These are phyloP conservation scores for Austrofundulus limnaeus DNA, from an alignment of 2,113 vertebrate genomes.

Conservation along the genomic window DNA sequence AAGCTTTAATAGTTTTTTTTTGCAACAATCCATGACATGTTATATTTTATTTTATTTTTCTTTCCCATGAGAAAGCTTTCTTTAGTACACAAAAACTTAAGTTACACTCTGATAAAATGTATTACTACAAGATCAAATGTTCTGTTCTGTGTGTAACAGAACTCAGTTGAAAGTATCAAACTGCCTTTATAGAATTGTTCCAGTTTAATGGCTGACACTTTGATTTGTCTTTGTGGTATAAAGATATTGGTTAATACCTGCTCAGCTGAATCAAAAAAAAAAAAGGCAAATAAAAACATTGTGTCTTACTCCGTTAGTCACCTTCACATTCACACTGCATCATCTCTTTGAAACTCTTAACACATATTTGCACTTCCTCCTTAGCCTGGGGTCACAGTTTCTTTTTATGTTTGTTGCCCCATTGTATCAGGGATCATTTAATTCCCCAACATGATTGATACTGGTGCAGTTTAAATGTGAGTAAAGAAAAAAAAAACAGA, in stretches of 20 bases:
- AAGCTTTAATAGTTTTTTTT: no score
- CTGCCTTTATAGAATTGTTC: conserved; percentile 88
- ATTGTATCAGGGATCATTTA: conserved; percentile 97
- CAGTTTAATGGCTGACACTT: conserved; percentile 90
- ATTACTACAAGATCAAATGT: no score
- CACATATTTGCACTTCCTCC: conserved; percentile 21
- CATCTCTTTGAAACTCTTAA: conserved; percentile 37
- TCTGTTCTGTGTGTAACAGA: conserved; percentile 73
- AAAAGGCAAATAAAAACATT: conserved; percentile 94
- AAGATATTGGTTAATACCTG: conserved; percentile 96
- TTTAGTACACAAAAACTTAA: no score
- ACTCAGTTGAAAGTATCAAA: conserved; percentile 86
- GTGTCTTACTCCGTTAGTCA: conserved; percentile 50
- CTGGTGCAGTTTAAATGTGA: conserved; percentile 89
- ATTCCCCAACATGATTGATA: conserved; percentile 96
- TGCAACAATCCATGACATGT: no score
- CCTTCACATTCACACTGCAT: conserved; percentile 13
- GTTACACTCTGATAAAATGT: no score
- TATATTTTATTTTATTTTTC: no score
- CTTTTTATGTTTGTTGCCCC: conserved; percentile 95
- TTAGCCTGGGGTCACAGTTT: conserved; percentile 87
- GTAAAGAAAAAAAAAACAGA: conserved; percentile 85
- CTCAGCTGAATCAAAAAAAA: conserved; percentile 93
- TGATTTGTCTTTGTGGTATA: conserved; percentile 93
- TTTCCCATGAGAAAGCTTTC: no score